Evolutionary conservation across 2,888 invertebrate genomes (phyloP).

Genomic region (Lobophora halterata): DNA sequence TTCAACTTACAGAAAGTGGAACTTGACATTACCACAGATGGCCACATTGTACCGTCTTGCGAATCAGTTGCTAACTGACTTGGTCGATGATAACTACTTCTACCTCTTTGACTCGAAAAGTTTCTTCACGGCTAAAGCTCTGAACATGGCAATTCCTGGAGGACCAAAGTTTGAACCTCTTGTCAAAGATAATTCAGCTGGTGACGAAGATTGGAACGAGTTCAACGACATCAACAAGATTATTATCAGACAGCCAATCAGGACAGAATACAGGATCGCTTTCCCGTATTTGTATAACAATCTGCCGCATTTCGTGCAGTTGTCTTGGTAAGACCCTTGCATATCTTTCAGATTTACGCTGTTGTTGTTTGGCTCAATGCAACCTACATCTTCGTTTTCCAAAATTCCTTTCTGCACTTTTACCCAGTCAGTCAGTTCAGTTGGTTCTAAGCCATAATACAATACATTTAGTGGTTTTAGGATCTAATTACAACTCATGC

Average conservation of each 20-base stretch:
- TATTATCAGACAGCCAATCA: constrained; percentile 98
- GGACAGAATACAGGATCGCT: constrained; percentile 99
- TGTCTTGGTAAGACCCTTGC: constrained; percentile 99
- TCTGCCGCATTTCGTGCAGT: constrained; percentile 98
- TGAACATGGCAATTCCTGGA: constrained; percentile 99
- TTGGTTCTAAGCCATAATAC: too few relatives aligned
- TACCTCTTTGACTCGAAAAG: constrained; percentile 99
- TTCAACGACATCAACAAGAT: constrained; percentile 99
- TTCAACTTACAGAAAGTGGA: constrained; percentile 98
- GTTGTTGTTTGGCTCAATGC: constrained; percentile 33
- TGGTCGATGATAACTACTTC: constrained; percentile 99
- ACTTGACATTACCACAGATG: constrained; percentile 97
- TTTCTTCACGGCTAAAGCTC: constrained; percentile 99
- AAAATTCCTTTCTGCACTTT: too few relatives aligned
- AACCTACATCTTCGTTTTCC: too few relatives aligned
- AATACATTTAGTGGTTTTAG: too few relatives aligned
- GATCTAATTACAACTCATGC: too few relatives aligned
- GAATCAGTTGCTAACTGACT: constrained; percentile 97
- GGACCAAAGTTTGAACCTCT: constrained; percentile 99
- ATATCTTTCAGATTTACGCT: too few relatives aligned
- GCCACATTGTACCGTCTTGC: constrained; percentile 98
- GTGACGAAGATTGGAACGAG: constrained; percentile 99
- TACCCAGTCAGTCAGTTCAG: too few relatives aligned
- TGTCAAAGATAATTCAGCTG: constrained; percentile 98
- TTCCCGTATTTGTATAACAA: constrained; percentile 99